Conservation (phyloP, 1,140 invertebrate species). For the Drosophila pandora region DNA sequence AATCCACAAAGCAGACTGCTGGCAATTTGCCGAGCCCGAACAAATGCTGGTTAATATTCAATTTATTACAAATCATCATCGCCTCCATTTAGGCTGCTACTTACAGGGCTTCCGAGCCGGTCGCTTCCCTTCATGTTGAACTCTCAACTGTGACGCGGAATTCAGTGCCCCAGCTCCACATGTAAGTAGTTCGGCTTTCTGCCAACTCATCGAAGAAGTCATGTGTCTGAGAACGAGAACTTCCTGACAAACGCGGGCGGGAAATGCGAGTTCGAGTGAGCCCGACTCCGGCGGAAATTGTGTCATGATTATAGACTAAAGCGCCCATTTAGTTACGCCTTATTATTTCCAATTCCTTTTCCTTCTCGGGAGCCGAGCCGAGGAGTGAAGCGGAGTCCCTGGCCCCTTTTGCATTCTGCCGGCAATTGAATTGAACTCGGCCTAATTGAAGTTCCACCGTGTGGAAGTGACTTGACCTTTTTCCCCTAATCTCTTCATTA, state of each 20-base stretch:
- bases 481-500: constrained; percentile 50
- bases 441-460: constrained; percentile 64
- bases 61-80: constrained; percentile 78
- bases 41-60: constrained; percentile 77
- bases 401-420: constrained; percentile 32
- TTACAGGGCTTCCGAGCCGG: constrained; percentile 24
- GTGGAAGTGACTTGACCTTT: constrained; percentile 73
- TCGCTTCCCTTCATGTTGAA: constrained; percentile 60
- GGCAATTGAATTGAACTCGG: constrained; percentile 36
- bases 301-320: constrained; percentile 82
- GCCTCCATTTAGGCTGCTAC: constrained; percentile 58
- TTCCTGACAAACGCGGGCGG: constrained; percentile 62
- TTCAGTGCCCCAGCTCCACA: constrained; percentile 51
- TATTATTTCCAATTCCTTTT: constrained; percentile 74
- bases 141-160: constrained; percentile 75
- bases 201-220: constrained; percentile 67
- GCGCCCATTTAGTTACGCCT: constrained; percentile 82
- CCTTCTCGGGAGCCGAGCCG: not conserved
- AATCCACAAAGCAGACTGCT: constrained; percentile 22
- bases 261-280: constrained; percentile 16
- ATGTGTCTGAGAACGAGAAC: constrained; percentile 48
- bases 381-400: constrained; percentile 3
- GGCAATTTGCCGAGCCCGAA: constrained; percentile 61
- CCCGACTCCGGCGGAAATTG: constrained; percentile 66
- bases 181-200: constrained; percentile 32